These are phyloP conservation scores for Scalopus aquaticus DNA, from an alignment of 2,113 vertebrate species.

Conservation along the genomic window DNA sequence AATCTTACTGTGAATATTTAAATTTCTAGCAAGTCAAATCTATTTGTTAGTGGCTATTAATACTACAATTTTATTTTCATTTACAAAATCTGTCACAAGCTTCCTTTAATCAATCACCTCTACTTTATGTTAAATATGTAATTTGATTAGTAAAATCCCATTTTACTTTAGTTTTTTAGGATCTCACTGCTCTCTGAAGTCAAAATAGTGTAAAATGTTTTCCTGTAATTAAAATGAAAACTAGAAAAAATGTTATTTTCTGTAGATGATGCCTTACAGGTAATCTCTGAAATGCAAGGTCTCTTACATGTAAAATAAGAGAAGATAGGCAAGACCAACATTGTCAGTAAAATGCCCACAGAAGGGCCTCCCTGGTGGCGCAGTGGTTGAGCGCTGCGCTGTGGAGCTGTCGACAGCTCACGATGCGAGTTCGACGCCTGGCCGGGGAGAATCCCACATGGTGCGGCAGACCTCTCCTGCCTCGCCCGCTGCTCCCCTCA, in stretches of 20 bases:
- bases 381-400: no score
- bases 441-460: no score
- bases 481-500: no score
- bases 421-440: no score
- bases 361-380: no score
- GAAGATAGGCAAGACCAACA: background rate
- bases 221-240: slow-evolving; percentile 42
- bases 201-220: slow-evolving; percentile 33
- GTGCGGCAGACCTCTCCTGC: no score
- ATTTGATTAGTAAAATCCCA: slow-evolving; percentile 47
- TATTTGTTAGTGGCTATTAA: slow-evolving; percentile 42
- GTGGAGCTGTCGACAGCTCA: no score
- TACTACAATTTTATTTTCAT: slow-evolving; percentile 13
- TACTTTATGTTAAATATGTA: background rate
- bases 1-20: slow-evolving; percentile 40
- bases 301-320: background rate
- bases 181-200: slow-evolving; percentile 25
- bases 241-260: slow-evolving; percentile 49
- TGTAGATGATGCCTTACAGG: background rate
- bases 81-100: background rate
- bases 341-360: background rate
- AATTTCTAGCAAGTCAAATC: slow-evolving; percentile 34
- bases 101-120: slow-evolving; percentile 31
- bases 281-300: slow-evolving; percentile 33
- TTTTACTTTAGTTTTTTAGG: slow-evolving; percentile 49